Evolutionary conservation across 2,888 invertebrate genomes (phyloP), one percentile per base, ranked within the genome.

Genomic region (Plemyria rubiginata): DNA sequence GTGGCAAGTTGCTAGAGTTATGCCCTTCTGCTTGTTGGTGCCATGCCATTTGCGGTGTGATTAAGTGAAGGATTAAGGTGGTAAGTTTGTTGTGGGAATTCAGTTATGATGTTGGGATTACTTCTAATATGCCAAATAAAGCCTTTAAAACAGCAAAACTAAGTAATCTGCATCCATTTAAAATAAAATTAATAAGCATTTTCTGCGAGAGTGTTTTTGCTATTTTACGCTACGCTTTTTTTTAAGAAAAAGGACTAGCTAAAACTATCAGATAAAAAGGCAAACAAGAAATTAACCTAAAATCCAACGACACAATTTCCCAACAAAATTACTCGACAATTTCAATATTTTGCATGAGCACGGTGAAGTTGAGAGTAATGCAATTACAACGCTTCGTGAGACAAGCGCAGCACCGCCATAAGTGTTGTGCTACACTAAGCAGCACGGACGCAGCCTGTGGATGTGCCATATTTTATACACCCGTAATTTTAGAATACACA

Each of bases 1-100:
- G 84, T 79, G 82, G 77, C 80, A 85, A 87, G 83, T 87, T 87
- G 76, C 77, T 60, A 51, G 82, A 85, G 84, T 85, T 85, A 83
- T 81, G 82, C 80, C 77, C 61, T 77, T 78, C 80, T 76, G 84
- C 78, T 76, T 84, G 86, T 86, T 85, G 84, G 85, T 81, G 84
- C 82, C 80, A 80, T 82, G 82, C 84, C 84, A 82, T 84, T 85
- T 82, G 81, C 79, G 78, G 81, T 80, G 82, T 86, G 86, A 86
- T 86, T 86, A 85, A 83, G 84, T 84, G 80, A 76, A 74, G 81
- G 84, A 86, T 86, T 85, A 83, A 78, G 76, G 64, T 65, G 67
- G 62, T 60, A 68, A 70, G 65, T 66, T 69, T 66, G 28, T 9
- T 54, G 62, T 65, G 49, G 54, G 65, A 67, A 68, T 56, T 46